Conservation (phyloP, 2,888 invertebrate species). For the Synanthedon formicaeformis region DNA sequence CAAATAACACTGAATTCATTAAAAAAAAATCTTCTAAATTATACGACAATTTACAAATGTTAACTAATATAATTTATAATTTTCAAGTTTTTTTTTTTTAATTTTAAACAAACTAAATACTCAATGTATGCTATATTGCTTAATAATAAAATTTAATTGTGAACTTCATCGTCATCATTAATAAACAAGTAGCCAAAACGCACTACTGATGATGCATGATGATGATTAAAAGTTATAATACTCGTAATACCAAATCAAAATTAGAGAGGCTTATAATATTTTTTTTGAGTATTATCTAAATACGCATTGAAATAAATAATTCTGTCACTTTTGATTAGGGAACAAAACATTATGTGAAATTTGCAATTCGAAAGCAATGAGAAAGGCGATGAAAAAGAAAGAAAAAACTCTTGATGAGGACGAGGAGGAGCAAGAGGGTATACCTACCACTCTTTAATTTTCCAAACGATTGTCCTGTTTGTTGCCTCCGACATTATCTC, state of each 20-base stretch:
- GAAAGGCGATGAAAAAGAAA: conserved; percentile 77
- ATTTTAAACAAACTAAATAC: no score
- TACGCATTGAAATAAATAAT: conserved; percentile 7
- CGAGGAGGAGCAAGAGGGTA: conserved; percentile 59
- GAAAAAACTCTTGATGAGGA: conserved; percentile 60
- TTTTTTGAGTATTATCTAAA: no score
- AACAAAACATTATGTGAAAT: conserved; percentile 91
- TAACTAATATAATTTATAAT: no score
- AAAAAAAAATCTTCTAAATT: conserved; percentile 1
- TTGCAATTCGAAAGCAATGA: conserved; percentile 81
- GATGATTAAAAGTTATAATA: no score
- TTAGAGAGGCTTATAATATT: no score
- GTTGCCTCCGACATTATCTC: background rate
- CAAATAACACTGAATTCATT: conserved; percentile 1
- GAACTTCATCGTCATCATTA: no score
- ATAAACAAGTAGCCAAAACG: no score
- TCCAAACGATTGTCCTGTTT: background rate
- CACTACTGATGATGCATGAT: no score
- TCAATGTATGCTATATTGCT: no score
- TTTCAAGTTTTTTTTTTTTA: no score
- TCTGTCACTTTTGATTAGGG: conserved; percentile 74
- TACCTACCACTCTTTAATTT: conserved; percentile 9
- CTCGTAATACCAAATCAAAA: no score
- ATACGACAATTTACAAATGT: conserved; percentile 16
- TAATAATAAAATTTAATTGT: no score